Conservation (phyloP, 1,140 invertebrate species). For the Epicauta chinensis region DNA sequence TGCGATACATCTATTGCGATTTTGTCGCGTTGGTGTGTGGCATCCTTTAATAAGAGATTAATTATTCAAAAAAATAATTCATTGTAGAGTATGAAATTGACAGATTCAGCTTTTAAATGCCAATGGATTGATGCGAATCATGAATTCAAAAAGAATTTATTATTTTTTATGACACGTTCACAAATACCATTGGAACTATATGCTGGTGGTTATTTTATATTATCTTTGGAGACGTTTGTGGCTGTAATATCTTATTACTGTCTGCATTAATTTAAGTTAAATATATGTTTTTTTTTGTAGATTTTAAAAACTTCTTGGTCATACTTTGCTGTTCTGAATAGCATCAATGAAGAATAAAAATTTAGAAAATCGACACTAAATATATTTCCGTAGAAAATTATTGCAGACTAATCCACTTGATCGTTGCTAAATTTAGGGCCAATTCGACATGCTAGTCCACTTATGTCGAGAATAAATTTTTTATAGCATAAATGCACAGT, state of each 20-base stretch:
- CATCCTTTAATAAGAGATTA: too few relatives aligned
- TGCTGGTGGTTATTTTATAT: conserved; percentile 25
- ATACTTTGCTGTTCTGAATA: conserved; percentile 25
- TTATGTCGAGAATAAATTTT: too few relatives aligned
- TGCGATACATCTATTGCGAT: too few relatives aligned
- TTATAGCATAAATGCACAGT: too few relatives aligned
- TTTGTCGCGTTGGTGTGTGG: too few relatives aligned
- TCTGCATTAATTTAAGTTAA: too few relatives aligned
- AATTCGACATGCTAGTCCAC: too few relatives aligned
- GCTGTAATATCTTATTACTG: conserved; percentile 13
- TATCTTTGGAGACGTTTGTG: conserved; percentile 28
- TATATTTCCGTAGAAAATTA: too few relatives aligned
- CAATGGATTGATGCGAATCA: conserved; percentile 24
- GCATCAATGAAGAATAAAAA: not conserved
- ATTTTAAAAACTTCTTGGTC: conserved; percentile 33
- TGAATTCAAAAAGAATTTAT: conserved; percentile 25
- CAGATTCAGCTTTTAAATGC: conserved; percentile 20
- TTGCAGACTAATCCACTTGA: too few relatives aligned
- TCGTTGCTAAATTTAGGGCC: too few relatives aligned
- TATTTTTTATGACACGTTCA: conserved; percentile 27
- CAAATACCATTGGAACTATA: conserved; percentile 24
- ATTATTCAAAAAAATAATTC: conserved; percentile 2
- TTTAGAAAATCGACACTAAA: too few relatives aligned
- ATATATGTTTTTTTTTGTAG: conserved; percentile 24
- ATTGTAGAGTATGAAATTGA: conserved; percentile 27